Evolutionary conservation across 2,113 vertebrate genomes (phyloP).

Genomic region (Anthoscopus minutus): DNA sequence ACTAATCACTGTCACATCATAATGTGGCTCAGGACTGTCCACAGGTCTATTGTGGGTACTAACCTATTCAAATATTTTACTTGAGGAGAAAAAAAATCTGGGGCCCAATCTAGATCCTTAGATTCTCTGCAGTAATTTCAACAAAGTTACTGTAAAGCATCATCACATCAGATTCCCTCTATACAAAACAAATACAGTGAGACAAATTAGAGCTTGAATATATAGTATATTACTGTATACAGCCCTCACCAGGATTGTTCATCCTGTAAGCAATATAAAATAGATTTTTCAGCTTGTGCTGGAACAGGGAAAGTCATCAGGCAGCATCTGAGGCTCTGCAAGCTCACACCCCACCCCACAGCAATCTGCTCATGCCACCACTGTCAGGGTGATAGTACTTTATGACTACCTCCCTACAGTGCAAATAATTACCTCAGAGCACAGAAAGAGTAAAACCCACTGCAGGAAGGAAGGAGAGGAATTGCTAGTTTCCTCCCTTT

Average conservation of each 20-base stretch:
- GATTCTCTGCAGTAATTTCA: background rate
- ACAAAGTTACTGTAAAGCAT: background rate
- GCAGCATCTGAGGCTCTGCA: background rate
- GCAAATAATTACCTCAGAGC: background rate
- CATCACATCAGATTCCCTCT: background rate
- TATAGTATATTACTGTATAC: background rate
- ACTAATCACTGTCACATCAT: slow-evolving; percentile 63
- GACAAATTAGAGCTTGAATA: background rate
- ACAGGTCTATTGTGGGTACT: slow-evolving; percentile 51
- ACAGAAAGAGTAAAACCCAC: background rate
- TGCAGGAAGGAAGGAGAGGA: background rate
- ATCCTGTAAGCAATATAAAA: background rate
- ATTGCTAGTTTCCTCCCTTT: background rate
- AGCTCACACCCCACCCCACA: background rate
- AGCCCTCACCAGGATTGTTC: background rate
- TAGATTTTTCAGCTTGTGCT: background rate
- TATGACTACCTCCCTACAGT: background rate
- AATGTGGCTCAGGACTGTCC: slow-evolving; percentile 45
- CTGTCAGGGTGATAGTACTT: background rate
- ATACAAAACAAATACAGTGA: background rate
- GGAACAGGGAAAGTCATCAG: background rate
- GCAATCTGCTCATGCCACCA: background rate
- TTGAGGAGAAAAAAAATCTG: background rate
- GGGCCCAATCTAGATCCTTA: background rate
- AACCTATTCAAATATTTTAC: slow-evolving; percentile 48